Base-by-base conservation (phyloP, 2,888 invertebrate species). In the Cryptus armator region DNA sequence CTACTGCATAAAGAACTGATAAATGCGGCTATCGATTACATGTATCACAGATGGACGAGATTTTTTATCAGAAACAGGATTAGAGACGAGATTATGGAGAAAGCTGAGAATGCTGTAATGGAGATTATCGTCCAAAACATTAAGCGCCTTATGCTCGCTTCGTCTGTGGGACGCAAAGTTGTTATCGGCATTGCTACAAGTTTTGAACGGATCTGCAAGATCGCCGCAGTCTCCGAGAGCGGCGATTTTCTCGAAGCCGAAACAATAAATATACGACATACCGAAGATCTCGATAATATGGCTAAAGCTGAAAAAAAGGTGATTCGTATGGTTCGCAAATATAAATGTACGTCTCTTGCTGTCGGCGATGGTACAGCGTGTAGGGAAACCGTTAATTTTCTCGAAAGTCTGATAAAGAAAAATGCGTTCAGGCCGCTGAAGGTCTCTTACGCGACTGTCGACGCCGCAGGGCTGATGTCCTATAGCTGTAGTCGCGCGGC, bases 311-410 rank as follows among this genome's bases (percentile, higher is more conserved):
- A 94, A 2, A 88, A 90, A 51, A 94, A 94, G 86, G 89, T 96
- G 1, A 94, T 94, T 85, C 93, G 95, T 46, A 92, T 97, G 77
- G 93, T 97, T 3, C 90, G 90, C 3, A 94, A 95, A 89, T 93
- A 96, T 90, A 94, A 95, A 95, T 97, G 97, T 91, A 95, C 96
- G 78, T 94, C 97, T n/a, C 96, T 99, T 89, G 98, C 98, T 7
- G 94, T 99, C 56, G 99, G 99, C 0, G 98, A 99, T 94, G 99
- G 98, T 1, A 98, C 97, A 5, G 99, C 97, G 0, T 98, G 98
- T 90, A 95, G 98, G 62, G 97, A 98, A 93, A 98, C 98, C 0
- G 98, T 99, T 94, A 92, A 95, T 43, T 97, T 97, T 95, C 91
- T 97, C 14, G 94, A 96, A 0, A 91, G 95, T 66, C 92, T 97